A percentile compares a stretch with the other conserved stretches of the same genome.
Evolutionary conservation across 2,888 invertebrate species (phyloP).

Genomic region (Protonemura montana): DNA sequence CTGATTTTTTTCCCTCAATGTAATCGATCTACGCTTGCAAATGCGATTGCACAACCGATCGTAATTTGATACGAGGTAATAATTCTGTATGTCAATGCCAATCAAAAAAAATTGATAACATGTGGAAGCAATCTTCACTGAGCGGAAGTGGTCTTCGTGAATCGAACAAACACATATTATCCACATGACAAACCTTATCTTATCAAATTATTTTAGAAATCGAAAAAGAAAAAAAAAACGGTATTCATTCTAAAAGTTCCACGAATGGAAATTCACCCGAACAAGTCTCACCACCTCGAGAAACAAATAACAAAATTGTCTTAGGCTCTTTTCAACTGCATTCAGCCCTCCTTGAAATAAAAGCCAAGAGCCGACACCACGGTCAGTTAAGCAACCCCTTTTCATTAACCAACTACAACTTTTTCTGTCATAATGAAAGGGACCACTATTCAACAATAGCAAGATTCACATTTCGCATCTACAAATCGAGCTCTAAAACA

Average conservation of each 20-base stretch:
- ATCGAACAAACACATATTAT: neutral
- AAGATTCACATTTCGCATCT: neutral
- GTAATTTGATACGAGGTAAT: too few relatives aligned
- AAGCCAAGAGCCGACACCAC: neutral
- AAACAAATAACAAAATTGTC: neutral
- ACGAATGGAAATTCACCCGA: neutral
- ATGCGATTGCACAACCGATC: too few relatives aligned
- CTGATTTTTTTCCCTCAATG: too few relatives aligned
- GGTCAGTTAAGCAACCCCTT: neutral
- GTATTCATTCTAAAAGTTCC: neutral
- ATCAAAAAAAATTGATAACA: neutral
- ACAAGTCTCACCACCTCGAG: neutral
- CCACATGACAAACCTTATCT: neutral
- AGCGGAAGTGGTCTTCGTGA: neutral
- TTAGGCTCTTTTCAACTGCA: neutral
- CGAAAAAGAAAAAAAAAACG: neutral
- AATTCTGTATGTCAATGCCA: neutral
- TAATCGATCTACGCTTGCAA: too few relatives aligned
- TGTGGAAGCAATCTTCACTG: neutral
- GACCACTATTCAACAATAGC: neutral
- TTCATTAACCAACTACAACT: constrained; percentile 1
- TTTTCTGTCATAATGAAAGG: constrained; percentile 18
- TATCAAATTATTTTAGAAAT: neutral
- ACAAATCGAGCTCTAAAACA: constrained; percentile 16
- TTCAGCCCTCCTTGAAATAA: neutral